Evolutionary conservation across 1,140 invertebrate genomes (phyloP).

Genomic region (Nautilus pompilius): DNA sequence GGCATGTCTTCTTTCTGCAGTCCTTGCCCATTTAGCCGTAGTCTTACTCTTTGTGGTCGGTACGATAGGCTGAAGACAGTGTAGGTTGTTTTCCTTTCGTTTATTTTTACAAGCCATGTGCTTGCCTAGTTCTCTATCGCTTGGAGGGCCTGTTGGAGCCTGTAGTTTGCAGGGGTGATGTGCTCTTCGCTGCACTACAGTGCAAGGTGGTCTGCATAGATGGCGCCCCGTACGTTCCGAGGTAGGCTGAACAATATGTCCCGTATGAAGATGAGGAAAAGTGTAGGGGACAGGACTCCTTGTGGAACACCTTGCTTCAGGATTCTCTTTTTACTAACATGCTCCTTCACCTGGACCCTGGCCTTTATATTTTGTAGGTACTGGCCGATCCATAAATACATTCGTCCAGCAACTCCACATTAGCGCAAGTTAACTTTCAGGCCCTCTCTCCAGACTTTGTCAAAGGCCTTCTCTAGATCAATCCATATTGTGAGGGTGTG

Average conservation of each 20-base stretch:
- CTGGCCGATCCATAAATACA: too few relatives aligned
- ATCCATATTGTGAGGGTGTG: background rate
- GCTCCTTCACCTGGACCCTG: too few relatives aligned
- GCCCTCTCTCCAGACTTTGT: too few relatives aligned
- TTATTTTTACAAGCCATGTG: conserved; percentile 8
- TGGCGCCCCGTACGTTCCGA: too few relatives aligned
- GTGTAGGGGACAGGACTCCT: too few relatives aligned
- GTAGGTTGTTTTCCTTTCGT: conserved; percentile 1
- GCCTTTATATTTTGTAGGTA: too few relatives aligned
- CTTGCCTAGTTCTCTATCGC: conserved; percentile 1
- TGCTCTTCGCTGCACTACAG: background rate
- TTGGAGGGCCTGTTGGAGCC: conserved; percentile 8
- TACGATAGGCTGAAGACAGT: conserved; percentile 6
- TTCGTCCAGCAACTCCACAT: too few relatives aligned
- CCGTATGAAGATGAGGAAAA: too few relatives aligned
- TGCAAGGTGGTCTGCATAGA: conserved; percentile 4
- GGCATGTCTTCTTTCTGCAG: background rate
- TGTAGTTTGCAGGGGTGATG: background rate
- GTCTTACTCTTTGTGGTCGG: background rate
- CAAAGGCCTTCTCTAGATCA: conserved; percentile 7
- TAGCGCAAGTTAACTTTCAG: too few relatives aligned
- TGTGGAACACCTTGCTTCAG: too few relatives aligned
- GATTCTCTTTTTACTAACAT: too few relatives aligned
- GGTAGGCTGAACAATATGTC: too few relatives aligned
- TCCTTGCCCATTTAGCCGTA: background rate